Evolutionary conservation across 1,140 invertebrate genomes (phyloP).

Genomic region (Trichonephila inaurata): DNA sequence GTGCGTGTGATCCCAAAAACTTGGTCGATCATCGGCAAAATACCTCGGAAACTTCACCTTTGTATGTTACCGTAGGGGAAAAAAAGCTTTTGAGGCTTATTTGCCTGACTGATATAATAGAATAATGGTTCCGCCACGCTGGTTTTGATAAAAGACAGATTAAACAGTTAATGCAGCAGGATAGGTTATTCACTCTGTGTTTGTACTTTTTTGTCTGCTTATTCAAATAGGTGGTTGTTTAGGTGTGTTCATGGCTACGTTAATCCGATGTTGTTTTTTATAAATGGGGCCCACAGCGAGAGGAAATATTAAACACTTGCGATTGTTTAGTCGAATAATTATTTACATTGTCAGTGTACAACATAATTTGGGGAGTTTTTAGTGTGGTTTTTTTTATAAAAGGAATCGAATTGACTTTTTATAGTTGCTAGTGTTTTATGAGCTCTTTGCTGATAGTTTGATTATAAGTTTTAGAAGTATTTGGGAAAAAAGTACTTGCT

Average conservation of each 20-base stretch:
- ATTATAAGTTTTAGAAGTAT: too few species aligned
- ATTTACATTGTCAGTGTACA: not conserved
- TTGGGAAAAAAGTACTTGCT: too few species aligned
- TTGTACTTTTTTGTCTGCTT: constrained; percentile 22
- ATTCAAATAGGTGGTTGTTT: not conserved
- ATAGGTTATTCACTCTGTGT: constrained; percentile 48
- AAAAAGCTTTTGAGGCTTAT: constrained; percentile 10
- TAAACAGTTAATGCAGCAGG: constrained; percentile 23
- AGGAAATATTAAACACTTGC: not conserved
- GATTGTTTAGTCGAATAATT: not conserved
- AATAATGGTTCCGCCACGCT: constrained; percentile 57
- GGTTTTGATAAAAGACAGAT: constrained; percentile 50
- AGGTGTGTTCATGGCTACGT: not conserved
- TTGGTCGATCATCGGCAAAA: not conserved
- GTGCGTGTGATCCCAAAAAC: constrained; percentile 3
- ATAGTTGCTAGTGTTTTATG: too few species aligned
- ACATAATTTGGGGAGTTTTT: not conserved
- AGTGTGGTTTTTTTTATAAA: too few species aligned
- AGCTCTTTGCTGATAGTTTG: too few species aligned
- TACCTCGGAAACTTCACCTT: constrained; percentile 12
- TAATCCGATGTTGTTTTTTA: not conserved
- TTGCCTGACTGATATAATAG: constrained; percentile 45
- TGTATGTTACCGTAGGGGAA: not conserved
- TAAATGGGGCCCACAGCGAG: not conserved
- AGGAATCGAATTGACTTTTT: too few species aligned